Evolutionary conservation across 2,797 vertebrate species (phyloP), one percentile per base, ranked within the genome.

Genomic region (Phrynocephalus guinanensis): DNA sequence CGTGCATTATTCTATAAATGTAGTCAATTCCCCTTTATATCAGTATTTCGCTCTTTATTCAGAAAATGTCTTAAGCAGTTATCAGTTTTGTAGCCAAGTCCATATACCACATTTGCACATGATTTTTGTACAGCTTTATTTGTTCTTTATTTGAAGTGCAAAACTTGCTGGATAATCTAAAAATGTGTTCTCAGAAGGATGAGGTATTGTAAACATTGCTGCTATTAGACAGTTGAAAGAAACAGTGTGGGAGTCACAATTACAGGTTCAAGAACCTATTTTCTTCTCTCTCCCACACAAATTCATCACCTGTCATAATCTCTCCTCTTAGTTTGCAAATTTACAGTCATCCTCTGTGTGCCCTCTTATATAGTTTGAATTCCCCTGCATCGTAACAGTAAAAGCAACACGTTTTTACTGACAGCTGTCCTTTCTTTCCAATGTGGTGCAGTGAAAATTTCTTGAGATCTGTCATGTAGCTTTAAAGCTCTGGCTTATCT

Each of bases 231-330:
- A 94, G 91, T 94, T 96, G 92, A 91, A 95, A 96, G 94, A 96
- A 96, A 95, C 88, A 95, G 92, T 11, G 95, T 97, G 90, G 96
- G 96, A 95, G 96, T 93, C 90, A 93, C 95, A 97, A 96, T 96
- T 96, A 96, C 44, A 93, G 95, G 95, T 96, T 97, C 95, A 95
- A 93, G 90, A 96, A 93, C 91, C 92, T 92, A 52, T 94, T 96
- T 96, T 95, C 83, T 50, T 94, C 90, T 91, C 94, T 94, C 96
- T 96, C 96, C 96, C 94, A 94, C 95, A 88, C 93, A 89, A 0
- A 0, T 70, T 95, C 93, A 91, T 95, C 87, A 95, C 88, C 90
- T 96, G 91, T 96, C 95, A 93, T 95, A 93, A 92, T 94, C 90
- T 93, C 79, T 94, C 90, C 87, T 91, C 68, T 63, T 85, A 91